Percentiles rank a stretch among this genome's conserved stretches.
Conservation (phyloP, 2,888 invertebrate genomes). For the Lordiphosa andalusiaca region DNA sequence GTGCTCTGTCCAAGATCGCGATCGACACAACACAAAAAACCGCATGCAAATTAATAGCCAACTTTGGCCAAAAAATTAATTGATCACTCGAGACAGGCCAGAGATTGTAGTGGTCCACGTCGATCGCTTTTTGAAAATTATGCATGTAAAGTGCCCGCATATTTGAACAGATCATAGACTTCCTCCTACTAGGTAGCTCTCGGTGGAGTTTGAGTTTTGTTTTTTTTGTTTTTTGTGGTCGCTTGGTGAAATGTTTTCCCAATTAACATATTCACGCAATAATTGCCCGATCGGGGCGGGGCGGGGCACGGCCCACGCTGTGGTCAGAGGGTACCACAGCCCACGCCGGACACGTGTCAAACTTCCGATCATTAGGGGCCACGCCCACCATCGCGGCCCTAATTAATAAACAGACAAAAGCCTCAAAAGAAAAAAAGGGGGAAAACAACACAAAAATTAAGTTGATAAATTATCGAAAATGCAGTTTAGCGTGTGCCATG, state of each 20-base stretch:
- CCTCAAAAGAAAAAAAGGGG: conserved; percentile 14
- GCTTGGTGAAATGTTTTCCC: conserved; percentile 59
- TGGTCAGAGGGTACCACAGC: conserved; percentile 7
- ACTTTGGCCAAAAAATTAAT: conserved; percentile 67
- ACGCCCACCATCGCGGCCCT: conserved; percentile 54
- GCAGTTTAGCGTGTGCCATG: conserved; percentile 66
- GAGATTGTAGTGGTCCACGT: conserved; percentile 48
- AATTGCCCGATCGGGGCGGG: conserved; percentile 44
- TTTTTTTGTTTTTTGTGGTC: background rate
- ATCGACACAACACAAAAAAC: conserved; percentile 46
- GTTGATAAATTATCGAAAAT: conserved; percentile 69
- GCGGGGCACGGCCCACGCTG: conserved; percentile 24
- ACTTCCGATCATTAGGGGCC: conserved; percentile 72
- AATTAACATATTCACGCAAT: conserved; percentile 75
- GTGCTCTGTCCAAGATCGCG: conserved; percentile 38
- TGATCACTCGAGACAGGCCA: conserved; percentile 63
- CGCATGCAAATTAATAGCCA: conserved; percentile 70
- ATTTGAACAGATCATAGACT: conserved; percentile 40
- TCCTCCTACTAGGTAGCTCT: conserved; percentile 43
- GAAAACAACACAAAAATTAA: conserved; percentile 16
- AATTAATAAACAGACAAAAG: conserved; percentile 67
- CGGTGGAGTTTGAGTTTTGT: background rate
- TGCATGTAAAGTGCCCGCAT: conserved; percentile 61
- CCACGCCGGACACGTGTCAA: conserved; percentile 64
- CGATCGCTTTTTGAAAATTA: conserved; percentile 34